phyloP scores from a whole-genome alignment of 2,888 invertebrate genomes.

The Drosophila cognata region DNA sequence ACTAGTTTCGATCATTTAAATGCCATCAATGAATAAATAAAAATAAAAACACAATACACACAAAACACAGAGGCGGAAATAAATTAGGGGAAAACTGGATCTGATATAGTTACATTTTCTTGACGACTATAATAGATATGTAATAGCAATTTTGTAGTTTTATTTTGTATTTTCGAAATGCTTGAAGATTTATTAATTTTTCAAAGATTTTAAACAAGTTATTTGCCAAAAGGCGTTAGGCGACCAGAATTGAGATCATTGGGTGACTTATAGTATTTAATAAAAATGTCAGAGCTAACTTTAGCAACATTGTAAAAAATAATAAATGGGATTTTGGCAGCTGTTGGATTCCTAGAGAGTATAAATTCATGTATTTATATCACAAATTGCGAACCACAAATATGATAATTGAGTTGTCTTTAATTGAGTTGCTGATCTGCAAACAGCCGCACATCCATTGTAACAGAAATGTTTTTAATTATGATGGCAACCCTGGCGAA shows the following conservation, averaged over 20 bases:
- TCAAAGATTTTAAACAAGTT: conserved; percentile 35
- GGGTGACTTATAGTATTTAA: conserved; percentile 38
- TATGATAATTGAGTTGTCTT: not conserved
- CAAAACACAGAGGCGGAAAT: conserved; percentile 28
- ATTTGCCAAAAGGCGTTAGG: conserved; percentile 4
- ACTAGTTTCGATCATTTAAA: conserved; percentile 64
- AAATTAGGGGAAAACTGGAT: conserved; percentile 36
- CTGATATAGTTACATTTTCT: conserved; percentile 2
- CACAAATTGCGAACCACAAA: not conserved
- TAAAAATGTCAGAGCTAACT: not conserved
- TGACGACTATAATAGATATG: not conserved
- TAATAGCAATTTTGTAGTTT: not conserved
- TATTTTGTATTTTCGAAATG: conserved; percentile 17
- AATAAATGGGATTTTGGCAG: not conserved
- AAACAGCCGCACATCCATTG: not conserved
- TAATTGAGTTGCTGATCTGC: not conserved
- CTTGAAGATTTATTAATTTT: conserved; percentile 25
- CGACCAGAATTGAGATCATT: conserved; percentile 45
- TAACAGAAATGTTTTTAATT: not conserved
- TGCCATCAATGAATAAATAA: conserved; percentile 27
- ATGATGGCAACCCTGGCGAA: conserved; percentile 33
- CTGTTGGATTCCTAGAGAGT: not conserved
- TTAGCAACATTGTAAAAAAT: not conserved
- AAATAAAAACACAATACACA: conserved; percentile 2
- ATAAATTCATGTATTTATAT: not conserved